Base-by-base conservation (phyloP, 2,113 vertebrate species). In the Planiliza haematocheilus region DNA sequence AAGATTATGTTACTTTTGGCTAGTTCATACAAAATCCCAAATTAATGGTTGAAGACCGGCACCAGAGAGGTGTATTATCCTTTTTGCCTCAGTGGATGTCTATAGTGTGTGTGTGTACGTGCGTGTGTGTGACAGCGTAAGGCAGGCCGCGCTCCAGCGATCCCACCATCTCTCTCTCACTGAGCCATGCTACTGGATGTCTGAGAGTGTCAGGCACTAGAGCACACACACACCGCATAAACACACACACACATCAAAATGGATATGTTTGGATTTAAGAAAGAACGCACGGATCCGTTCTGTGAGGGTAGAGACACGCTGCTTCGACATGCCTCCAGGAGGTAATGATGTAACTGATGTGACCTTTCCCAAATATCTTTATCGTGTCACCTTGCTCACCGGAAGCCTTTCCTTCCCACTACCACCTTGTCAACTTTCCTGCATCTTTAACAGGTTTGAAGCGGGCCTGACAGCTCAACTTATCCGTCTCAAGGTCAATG, bases 201-300 rank as follows among this genome's bases (percentile, higher is more conserved):
- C 81, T 88, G 77, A 81, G 68, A 71, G 65, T 81, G 88, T 85
- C 82, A 87, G 76, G 82, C 74, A 86, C 56, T n/a, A 45, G 45
- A 63, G 61, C 30, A 78, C 48, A 73, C 30, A 0, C 36, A 59
- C 53, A 69, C 72, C 12, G 24, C 10, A 30, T 20, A 42, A 55
- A 62, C 37, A 37, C 51, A 24, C 36, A 4, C 11, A 7, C 42
- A 43, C 38, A 21, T 12, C 34, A 39, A 18, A 70, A 46, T 55
- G 56, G 46, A 64, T 79, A 58, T 24, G 56, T 69, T 74, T 69
- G 68, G 57, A 39, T 67, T 45, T 41, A 42, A 46, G 12, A 49
- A 53, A 42, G 30, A 59, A 69, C 30, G 14, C 14, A 20, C 65
- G 62, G 66, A 60, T 50, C 17, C 21, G 4, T 39, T 58, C 30